Evolutionary conservation across 1,140 invertebrate species (phyloP), one percentile per base, ranked within the genome.

Genomic region (Eupeodes corollae): DNA sequence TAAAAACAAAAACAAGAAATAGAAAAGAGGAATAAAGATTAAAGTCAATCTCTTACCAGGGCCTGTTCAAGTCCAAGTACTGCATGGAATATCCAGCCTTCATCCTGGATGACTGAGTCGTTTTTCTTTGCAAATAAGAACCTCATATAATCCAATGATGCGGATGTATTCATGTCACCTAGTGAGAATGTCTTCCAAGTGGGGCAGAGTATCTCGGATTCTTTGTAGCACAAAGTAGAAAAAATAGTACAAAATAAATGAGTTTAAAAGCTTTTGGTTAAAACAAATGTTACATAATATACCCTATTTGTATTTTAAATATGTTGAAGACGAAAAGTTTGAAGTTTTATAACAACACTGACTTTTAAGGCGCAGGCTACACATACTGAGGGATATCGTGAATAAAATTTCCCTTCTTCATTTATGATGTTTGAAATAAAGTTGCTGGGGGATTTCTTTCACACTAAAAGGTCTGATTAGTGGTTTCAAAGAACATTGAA

Each of bases 121-220:
- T 50, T 39, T 39, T 63, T 65, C 38, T 47, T 53, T 46, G 59
- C 58, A 38, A 68, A 68, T 13, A 67, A 21, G 3, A 63, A 39
- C 6, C 60, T 55, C 64, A 67, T 65, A 14, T 62, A 60, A 44
- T 67, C 60, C 39, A 63, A 43, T 0, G 57, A 55, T 35, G 67
- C 50, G 0, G 60, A 56, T 1, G 52, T 57, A 39, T 67, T 65
- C 54, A 62, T 56, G 31, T 52, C 59, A 38, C 56, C 52, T 2
- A 56, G 61, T 46, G 59, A 61, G 9, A 62, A 67, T n/a, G 59
- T 56, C 32, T 58, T 56, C 65, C 64, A 68, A 0, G 54, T 50
- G 3, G 55, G 48, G 38, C 65, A 68, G 1, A 67, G 44, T 1
- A 64, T 21, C 3, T 49, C 46, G 0, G 61, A 63, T 50, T 67